Evolutionary conservation across 2,797 vertebrate species (phyloP).

Genomic region (Onychomys arenicola): DNA sequence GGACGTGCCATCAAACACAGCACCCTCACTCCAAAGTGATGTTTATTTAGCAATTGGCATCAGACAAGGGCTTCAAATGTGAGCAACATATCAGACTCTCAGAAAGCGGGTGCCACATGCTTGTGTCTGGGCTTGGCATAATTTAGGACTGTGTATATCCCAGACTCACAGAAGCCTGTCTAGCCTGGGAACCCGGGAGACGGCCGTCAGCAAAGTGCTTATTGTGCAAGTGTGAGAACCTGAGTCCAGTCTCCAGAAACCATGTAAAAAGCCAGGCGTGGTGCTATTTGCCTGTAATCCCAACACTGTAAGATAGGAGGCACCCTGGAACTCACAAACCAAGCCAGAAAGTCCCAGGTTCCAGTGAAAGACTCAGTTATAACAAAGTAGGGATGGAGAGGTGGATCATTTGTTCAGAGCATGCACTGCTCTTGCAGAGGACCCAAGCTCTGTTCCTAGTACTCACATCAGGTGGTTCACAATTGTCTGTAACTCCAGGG

Average conservation of each 20-base stretch:
- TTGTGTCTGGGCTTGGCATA: background rate
- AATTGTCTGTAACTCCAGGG: background rate
- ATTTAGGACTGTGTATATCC: fast-evolving
- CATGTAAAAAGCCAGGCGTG: background rate
- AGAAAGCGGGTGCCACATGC: fast-evolving
- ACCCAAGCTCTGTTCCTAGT: background rate
- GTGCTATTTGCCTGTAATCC: background rate
- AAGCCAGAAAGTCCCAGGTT: no score
- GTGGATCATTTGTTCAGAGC: background rate
- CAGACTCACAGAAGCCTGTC: background rate
- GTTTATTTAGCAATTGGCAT: background rate
- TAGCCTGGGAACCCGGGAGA: background rate
- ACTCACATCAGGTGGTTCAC: background rate
- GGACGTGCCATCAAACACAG: background rate
- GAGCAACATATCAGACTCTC: background rate
- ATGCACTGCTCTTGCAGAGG: background rate
- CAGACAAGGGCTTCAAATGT: background rate
- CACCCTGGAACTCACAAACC: no score
- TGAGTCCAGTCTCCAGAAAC: background rate
- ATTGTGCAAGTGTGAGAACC: background rate
- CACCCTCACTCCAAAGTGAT: fast-evolving
- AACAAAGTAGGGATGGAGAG: background rate
- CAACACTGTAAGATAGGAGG: background rate
- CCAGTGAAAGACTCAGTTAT: background rate
- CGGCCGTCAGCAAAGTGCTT: background rate